These are phyloP conservation scores for Drosophila fungiperda DNA, from an alignment of 2,888 invertebrate species.

Conservation along the genomic window DNA sequence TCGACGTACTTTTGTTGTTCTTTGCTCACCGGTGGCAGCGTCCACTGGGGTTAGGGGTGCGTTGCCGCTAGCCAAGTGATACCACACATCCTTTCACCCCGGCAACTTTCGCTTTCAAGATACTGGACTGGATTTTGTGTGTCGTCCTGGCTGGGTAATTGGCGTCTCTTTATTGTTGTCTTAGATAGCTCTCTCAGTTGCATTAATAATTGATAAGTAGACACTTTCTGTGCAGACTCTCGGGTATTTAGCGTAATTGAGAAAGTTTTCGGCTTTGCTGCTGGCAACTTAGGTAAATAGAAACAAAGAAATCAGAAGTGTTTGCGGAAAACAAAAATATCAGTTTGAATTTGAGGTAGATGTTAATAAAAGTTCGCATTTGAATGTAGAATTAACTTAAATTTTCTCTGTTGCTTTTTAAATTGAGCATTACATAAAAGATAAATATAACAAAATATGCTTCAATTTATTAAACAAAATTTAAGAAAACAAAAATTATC, in stretches of 20 bases:
- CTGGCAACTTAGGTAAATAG: background rate
- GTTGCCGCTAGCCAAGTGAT: conserved; percentile 28
- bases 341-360: background rate
- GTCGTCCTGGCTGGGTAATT: conserved; percentile 34
- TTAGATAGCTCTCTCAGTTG: conserved; percentile 30
- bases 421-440: background rate
- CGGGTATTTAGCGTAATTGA: conserved; percentile 45
- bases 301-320: conserved; percentile 1
- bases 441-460: background rate
- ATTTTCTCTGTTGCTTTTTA: background rate
- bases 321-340: conserved; percentile 1
- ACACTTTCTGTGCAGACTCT: conserved; percentile 16
- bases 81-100: conserved; percentile 23
- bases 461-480: background rate
- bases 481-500: background rate
- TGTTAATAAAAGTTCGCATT: background rate
- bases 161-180: conserved; percentile 39
- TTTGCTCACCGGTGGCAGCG: conserved; percentile 43
- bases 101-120: conserved; percentile 47
- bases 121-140: background rate
- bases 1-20: conserved; percentile 43
- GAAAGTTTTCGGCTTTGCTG: conserved; percentile 35
- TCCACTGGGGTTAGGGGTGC: background rate
- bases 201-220: conserved; percentile 60
- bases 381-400: background rate